Percentiles rank a stretch among this genome's conserved stretches.
Evolutionary conservation across 2,888 invertebrate genomes (phyloP).

Genomic region (Drosophila macrothrix): DNA sequence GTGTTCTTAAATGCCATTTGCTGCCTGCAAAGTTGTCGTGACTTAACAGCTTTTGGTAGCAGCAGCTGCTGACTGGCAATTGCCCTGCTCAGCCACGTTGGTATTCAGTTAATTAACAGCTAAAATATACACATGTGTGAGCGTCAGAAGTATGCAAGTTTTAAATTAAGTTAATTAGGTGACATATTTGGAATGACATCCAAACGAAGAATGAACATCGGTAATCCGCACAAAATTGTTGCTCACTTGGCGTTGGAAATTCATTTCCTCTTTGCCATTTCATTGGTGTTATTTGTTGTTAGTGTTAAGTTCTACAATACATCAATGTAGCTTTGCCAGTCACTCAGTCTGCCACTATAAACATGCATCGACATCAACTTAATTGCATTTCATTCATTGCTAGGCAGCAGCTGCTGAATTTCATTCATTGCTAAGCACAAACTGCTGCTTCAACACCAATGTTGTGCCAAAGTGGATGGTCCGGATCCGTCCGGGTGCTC

Average conservation of each 20-base stretch:
- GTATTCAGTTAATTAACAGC: constrained; percentile 75
- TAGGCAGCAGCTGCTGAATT: constrained; percentile 70
- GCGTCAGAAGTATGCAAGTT: constrained; percentile 27
- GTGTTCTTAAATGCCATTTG: constrained; percentile 70
- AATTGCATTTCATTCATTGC: constrained; percentile 80
- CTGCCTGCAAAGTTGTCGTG: constrained; percentile 66
- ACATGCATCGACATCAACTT: constrained; percentile 74
- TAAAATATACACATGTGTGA: constrained; percentile 46
- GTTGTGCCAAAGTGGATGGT: background rate
- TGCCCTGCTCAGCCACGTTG: constrained; percentile 53
- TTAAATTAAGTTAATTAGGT: constrained; percentile 73
- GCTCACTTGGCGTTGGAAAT: constrained; percentile 23
- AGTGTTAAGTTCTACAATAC: constrained; percentile 7
- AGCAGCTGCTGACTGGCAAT: constrained; percentile 26
- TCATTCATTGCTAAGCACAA: constrained; percentile 77
- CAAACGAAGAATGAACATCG: constrained; percentile 3
- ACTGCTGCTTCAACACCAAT: constrained; percentile 23
- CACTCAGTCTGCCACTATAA: constrained; percentile 47
- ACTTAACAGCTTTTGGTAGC: constrained; percentile 60
- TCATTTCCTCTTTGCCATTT: constrained; percentile 50
- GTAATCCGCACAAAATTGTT: constrained; percentile 30
- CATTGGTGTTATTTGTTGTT: constrained; percentile 10
- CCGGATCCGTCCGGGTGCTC: background rate
- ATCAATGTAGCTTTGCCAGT: constrained; percentile 41
- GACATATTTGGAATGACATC: constrained; percentile 62